Conservation (phyloP, 2,113 vertebrate species). For the Diadophis punctatus region DNA sequence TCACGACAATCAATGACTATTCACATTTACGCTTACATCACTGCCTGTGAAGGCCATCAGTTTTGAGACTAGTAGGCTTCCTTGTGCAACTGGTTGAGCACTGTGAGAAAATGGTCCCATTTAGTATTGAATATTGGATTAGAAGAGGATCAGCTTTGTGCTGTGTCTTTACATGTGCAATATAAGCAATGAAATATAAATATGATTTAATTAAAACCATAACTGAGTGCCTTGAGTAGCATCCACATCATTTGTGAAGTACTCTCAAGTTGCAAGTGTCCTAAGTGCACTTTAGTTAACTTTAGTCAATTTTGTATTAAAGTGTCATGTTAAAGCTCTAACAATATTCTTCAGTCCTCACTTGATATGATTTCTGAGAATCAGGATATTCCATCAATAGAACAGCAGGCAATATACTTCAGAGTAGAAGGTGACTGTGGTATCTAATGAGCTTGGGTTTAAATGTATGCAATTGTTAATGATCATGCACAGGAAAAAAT, state of each 20-base stretch:
- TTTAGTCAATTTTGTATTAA: not conserved
- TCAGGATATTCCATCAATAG: not conserved
- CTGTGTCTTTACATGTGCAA: not conserved
- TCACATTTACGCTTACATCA: not conserved
- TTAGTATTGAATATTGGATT: not conserved
- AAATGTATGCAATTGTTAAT: not conserved
- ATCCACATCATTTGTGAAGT: not conserved
- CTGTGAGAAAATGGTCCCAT: not conserved
- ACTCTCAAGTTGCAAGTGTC: not conserved
- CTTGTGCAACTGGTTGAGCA: not conserved
- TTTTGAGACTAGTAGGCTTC: not conserved
- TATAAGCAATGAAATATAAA: constrained; percentile 5
- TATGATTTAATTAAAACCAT: constrained; percentile 6
- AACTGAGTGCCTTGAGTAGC: not conserved
- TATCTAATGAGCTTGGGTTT: not conserved
- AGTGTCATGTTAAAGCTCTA: not conserved
- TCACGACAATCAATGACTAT: not conserved
- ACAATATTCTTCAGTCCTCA: not conserved
- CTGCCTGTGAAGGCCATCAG: not conserved
- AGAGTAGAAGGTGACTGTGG: not conserved
- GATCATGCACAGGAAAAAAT: not conserved
- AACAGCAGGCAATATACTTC: not conserved
- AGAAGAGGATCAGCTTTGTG: not conserved
- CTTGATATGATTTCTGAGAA: not conserved
- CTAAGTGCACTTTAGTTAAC: not conserved